Evolutionary conservation across 2,113 vertebrate genomes (phyloP).

Genomic region (Corvus cornix): DNA sequence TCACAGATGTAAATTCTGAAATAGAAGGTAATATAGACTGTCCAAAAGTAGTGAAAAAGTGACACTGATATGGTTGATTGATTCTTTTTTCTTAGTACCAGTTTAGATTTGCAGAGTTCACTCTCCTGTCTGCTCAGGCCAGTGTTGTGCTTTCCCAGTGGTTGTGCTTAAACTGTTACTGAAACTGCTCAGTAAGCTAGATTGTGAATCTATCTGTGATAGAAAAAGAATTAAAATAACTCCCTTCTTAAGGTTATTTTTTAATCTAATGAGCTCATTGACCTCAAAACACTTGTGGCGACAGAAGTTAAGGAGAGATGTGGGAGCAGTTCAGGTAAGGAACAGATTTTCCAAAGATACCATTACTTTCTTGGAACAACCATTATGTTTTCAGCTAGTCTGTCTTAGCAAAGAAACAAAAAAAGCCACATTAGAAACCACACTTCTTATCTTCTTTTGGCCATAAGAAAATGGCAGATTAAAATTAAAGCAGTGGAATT

Average conservation of each 20-base stretch:
- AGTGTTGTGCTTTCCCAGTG: neutral
- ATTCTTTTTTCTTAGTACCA: neutral
- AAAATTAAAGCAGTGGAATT: neutral
- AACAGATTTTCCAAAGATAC: neutral
- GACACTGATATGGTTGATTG: rapidly evolving
- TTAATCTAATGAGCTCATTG: neutral
- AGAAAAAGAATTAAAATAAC: neutral
- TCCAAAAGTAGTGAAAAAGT: neutral
- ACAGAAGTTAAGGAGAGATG: neutral
- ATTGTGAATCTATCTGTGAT: neutral
- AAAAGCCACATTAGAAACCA: neutral
- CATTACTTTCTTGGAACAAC: neutral
- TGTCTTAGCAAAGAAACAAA: neutral
- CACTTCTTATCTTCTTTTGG: neutral
- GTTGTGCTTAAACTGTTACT: neutral
- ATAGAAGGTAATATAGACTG: neutral
- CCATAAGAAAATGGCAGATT: neutral
- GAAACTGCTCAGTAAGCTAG: neutral
- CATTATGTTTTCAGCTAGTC: neutral
- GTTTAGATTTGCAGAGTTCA: neutral
- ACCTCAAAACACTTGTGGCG: neutral
- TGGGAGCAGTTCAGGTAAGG: neutral
- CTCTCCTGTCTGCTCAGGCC: neutral
- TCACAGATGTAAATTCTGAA: neutral
- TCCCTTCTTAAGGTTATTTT: neutral